Conservation (phyloP, 2,888 invertebrate genomes). For the Sycophila texana region DNA sequence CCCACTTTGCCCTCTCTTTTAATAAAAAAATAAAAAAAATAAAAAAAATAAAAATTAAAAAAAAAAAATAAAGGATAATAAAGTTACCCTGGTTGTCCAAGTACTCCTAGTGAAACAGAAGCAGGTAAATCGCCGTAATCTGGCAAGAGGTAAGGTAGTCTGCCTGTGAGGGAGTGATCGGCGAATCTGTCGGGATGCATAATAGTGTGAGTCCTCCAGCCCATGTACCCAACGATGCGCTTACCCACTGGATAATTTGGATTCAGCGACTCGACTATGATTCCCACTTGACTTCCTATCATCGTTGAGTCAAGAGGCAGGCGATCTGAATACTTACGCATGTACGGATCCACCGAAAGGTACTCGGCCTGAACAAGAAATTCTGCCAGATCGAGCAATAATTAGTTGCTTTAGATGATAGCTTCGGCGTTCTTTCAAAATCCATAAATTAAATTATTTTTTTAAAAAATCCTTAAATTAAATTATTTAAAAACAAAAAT, state of each 20-base stretch:
- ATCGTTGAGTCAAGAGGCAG: conserved; percentile 80
- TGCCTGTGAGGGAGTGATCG: accelerated
- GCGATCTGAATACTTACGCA: conserved; percentile 79
- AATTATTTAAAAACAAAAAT: too few species aligned
- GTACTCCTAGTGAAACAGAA: conserved; percentile 81
- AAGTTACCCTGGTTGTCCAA: conserved; percentile 82
- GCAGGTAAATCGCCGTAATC: conserved; percentile 80
- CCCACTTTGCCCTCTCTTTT: too few species aligned
- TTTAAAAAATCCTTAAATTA: too few species aligned
- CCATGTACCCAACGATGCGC: conserved; percentile 81
- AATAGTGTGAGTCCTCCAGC: conserved; percentile 83
- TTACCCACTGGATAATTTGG: conserved; percentile 81
- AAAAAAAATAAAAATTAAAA: too few species aligned
- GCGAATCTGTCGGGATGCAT: conserved; percentile 65
- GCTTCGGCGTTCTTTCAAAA: too few species aligned
- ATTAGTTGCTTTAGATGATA: too few species aligned
- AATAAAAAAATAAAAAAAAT: too few species aligned
- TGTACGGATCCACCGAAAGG: conserved; percentile 85
- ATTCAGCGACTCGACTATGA: conserved; percentile 82
- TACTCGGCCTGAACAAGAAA: conserved; percentile 80
- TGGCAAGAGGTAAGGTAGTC: conserved; percentile 72
- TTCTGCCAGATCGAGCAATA: neutral
- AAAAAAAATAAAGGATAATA: neutral
- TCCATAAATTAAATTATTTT: too few species aligned
- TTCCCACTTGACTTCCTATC: conserved; percentile 84